phyloP scores from a whole-genome alignment of 2,888 invertebrate genomes.

The Pachycephus smyrnensis region DNA sequence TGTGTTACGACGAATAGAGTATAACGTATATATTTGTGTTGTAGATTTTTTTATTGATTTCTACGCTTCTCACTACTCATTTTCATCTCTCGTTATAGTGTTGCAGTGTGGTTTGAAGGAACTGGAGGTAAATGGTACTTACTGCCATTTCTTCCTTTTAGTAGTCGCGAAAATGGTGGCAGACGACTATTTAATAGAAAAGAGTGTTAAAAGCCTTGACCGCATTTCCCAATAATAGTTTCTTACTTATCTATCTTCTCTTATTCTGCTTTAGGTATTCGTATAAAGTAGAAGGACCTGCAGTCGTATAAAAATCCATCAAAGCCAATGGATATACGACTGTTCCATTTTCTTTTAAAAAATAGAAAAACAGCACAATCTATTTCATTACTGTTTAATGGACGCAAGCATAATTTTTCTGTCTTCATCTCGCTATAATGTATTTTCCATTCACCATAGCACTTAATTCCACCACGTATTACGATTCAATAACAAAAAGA shows the following conservation, averaged over 20 bases:
- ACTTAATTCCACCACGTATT: background rate
- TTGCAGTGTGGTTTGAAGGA: background rate
- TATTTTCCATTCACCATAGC: background rate
- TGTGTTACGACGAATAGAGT: background rate
- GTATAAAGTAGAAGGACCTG: background rate
- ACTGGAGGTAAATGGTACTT: background rate
- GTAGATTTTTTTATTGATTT: background rate
- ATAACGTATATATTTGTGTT: background rate
- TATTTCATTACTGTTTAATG: background rate
- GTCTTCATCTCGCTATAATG: background rate
- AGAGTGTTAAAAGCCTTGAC: background rate
- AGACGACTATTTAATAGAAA: background rate
- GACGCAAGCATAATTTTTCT: background rate
- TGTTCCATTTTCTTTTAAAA: background rate
- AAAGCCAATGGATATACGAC: background rate
- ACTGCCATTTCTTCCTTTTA: background rate
- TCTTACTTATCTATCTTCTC: background rate
- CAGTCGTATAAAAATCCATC: background rate
- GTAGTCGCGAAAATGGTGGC: background rate
- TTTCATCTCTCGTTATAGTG: background rate
- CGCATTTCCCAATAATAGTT: background rate
- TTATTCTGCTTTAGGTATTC: background rate
- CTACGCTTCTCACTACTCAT: background rate
- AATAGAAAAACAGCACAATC: background rate
- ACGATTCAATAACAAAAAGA: background rate